Evolutionary conservation across 2,888 invertebrate genomes (phyloP).

Genomic region (Stenodera caucasica): DNA sequence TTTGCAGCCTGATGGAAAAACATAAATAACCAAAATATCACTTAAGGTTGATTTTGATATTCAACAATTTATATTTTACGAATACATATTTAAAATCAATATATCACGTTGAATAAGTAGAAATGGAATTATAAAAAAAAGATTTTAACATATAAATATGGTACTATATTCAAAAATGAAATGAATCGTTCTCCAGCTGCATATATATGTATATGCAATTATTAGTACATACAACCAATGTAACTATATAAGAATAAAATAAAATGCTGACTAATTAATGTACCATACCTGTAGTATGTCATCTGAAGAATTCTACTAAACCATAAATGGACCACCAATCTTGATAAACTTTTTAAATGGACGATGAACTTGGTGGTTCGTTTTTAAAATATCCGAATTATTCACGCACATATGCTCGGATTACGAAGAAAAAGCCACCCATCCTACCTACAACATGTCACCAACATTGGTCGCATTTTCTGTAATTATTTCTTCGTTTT

Average conservation of each 20-base stretch:
- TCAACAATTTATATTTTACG: neutral
- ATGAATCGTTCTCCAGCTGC: constrained; percentile 13
- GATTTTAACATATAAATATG: neutral
- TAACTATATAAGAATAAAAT: constrained; percentile 14
- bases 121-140: neutral
- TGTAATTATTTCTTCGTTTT: constrained; percentile 4
- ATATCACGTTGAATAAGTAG: neutral
- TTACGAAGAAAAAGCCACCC: constrained; percentile 20
- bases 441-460: neutral
- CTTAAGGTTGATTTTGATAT: neutral
- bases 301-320: constrained; percentile 26
- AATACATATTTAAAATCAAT: neutral
- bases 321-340: constrained; percentile 32
- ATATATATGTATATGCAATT: constrained; percentile 24
- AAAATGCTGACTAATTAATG: constrained; percentile 28
- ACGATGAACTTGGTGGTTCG: constrained; percentile 27
- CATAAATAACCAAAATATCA: no score
- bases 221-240: constrained; percentile 20
- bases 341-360: constrained; percentile 31
- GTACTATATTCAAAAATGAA: constrained; percentile 3
- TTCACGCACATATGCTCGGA: constrained; percentile 29
- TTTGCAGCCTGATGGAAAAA: no score
- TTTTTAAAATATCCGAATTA: constrained; percentile 30
- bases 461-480: constrained; percentile 8
- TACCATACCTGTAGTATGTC: constrained; percentile 32